Evolutionary conservation across 2,797 vertebrate species (phyloP).

Genomic region (Falco columbarius): DNA sequence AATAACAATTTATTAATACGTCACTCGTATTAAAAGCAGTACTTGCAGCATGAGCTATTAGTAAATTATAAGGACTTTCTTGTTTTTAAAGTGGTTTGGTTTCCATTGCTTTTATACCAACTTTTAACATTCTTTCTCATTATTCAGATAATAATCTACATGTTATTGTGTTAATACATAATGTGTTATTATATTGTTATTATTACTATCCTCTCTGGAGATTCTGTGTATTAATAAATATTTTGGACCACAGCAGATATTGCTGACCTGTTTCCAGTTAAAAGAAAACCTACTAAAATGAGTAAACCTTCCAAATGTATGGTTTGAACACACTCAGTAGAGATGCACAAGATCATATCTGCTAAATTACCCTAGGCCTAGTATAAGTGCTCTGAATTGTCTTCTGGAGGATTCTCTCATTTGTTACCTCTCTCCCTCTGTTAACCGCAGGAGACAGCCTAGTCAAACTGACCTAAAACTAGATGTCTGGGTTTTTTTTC

Average conservation of each 20-base stretch:
- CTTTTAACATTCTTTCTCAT: background rate
- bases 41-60: background rate
- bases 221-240: background rate
- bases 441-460: background rate
- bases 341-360: background rate
- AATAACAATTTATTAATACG: background rate
- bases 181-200: background rate
- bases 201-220: background rate
- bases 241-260: background rate
- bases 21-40: background rate
- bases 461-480: background rate
- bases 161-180: background rate
- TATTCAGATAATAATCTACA: background rate
- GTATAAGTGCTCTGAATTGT: background rate
- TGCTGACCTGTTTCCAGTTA: background rate
- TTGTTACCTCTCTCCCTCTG: background rate
- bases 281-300: background rate
- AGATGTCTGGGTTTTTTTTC: fast-evolving
- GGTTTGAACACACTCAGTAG: background rate
- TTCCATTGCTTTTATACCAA: background rate
- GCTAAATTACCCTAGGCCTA: background rate
- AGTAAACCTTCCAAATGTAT: background rate
- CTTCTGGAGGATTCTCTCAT: background rate
- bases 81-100: background rate
- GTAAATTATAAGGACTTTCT: background rate